A percentile compares a stretch with the other conserved stretches of the same genome.
Conservation (phyloP, 1,140 invertebrate genomes). For the Subanguina moxae region DNA sequence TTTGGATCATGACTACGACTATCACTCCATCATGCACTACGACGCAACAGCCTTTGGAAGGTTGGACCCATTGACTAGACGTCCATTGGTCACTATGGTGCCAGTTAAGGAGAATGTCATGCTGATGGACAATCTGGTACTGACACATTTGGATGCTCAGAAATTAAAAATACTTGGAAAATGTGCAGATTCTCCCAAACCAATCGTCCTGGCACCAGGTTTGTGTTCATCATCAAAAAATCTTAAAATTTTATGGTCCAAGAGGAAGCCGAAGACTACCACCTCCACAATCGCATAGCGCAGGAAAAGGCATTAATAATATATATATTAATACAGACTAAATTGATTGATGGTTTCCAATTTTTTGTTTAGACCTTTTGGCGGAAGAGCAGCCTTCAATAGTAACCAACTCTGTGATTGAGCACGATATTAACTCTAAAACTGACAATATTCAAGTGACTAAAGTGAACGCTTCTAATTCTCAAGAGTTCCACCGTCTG, state of each 20-base stretch:
- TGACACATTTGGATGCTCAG: constrained; percentile 33
- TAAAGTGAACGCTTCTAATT: constrained; percentile 4
- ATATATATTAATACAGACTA: no score
- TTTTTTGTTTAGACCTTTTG: constrained; percentile 8
- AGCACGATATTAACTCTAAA: no score
- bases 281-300: no score
- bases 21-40: constrained; percentile 39
- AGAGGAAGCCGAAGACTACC: no score
- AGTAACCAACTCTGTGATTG: background rate
- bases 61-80: constrained; percentile 18
- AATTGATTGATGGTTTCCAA: no score
- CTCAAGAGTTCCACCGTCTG: background rate
- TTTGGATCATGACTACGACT: constrained; percentile 35
- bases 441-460: constrained; percentile 7
- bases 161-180: constrained; percentile 34
- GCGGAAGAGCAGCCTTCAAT: background rate
- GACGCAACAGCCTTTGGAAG: constrained; percentile 34
- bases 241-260: no score
- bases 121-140: constrained; percentile 31
- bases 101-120: constrained; percentile 28
- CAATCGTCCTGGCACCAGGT: no score
- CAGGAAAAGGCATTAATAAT: no score
- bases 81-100: constrained; percentile 32
- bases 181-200: constrained; percentile 7
- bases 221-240: no score